phyloP scores from a whole-genome alignment of 2,797 vertebrate species.

The Pogoniulus pusillus region DNA sequence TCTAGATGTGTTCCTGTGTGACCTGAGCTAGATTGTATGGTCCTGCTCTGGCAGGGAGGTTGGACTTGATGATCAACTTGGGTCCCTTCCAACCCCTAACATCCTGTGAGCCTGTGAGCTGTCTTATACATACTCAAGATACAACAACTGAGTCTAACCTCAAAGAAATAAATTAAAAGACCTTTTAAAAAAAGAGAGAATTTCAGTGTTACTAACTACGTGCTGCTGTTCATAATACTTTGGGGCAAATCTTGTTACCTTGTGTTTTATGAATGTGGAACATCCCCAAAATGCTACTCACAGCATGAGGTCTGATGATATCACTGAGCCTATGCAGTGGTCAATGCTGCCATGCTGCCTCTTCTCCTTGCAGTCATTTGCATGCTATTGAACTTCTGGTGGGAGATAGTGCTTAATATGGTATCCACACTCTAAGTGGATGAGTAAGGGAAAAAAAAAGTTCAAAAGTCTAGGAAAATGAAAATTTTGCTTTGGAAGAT shows the following conservation, averaged over 20 bases:
- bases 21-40: too few species aligned
- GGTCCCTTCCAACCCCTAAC: too few species aligned
- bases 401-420: accelerated
- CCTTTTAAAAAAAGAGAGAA: not conserved
- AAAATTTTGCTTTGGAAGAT: not conserved
- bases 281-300: not conserved
- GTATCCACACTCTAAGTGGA: not conserved
- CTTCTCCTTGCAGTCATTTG: not conserved
- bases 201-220: not conserved
- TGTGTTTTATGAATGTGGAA: not conserved
- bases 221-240: not conserved
- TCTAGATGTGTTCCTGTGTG: too few species aligned
- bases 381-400: not conserved
- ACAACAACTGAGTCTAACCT: not conserved
- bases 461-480: not conserved
- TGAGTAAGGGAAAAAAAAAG: not conserved
- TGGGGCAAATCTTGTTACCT: not conserved
- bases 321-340: not conserved
- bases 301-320: not conserved
- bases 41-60: too few species aligned
- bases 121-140: not conserved
- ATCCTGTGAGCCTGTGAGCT: too few species aligned
- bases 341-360: accelerated
- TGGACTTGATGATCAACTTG: too few species aligned
- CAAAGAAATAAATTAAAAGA: not conserved